Evolutionary conservation across 2,113 vertebrate species (phyloP).

Genomic region (Larimichthys crocea): DNA sequence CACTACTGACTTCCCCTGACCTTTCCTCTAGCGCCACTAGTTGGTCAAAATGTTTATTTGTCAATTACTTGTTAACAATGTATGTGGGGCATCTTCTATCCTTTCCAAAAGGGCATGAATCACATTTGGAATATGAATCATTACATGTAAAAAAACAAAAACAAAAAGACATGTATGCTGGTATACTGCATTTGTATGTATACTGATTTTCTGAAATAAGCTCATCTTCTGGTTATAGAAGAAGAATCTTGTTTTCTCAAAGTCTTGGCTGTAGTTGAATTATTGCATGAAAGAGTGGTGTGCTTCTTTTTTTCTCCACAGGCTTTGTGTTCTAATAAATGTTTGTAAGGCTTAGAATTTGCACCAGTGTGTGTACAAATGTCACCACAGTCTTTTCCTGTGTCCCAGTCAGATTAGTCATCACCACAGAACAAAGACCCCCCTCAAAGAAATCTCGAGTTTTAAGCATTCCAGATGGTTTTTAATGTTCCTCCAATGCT

Average conservation of each 20-base stretch:
- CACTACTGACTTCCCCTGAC: not conserved
- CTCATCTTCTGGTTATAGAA: not conserved
- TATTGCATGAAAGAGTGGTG: not conserved
- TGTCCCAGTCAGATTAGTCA: conserved; percentile 52
- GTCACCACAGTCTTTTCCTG: conserved; percentile 31
- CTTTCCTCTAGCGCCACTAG: not conserved
- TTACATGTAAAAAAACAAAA: no score
- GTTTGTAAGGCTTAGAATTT: conserved; percentile 15
- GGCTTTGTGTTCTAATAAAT: conserved; percentile 12
- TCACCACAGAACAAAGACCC: conserved; percentile 62
- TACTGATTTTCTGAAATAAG: not conserved
- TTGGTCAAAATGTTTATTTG: no score
- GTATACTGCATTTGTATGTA: no score
- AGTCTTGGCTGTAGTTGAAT: not conserved
- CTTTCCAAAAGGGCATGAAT: not conserved
- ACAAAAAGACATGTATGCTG: no score
- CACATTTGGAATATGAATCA: not conserved
- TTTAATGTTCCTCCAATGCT: conserved; percentile 70
- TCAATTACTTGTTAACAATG: not conserved
- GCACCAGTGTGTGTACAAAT: conserved; percentile 8
- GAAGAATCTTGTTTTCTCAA: not conserved
- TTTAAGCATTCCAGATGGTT: conserved; percentile 77
- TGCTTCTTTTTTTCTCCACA: conserved; percentile 2
- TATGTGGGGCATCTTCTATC: not conserved
- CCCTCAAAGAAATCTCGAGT: conserved; percentile 59